A percentile compares a stretch with the other conserved stretches of the same genome.
Conservation (phyloP, 2,113 vertebrate species). For the Phodopus roborovskii region DNA sequence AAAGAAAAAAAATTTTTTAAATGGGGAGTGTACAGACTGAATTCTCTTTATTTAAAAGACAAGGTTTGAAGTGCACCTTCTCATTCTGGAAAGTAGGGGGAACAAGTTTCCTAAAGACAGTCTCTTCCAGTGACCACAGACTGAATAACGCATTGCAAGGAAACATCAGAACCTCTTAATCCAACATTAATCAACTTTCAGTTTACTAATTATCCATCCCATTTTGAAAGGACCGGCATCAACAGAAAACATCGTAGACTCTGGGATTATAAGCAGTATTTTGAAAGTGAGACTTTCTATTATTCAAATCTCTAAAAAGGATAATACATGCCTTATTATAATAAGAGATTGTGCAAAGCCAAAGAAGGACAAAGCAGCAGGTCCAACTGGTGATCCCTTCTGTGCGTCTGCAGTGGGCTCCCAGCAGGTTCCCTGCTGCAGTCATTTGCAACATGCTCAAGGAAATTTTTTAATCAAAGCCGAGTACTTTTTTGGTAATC, state of each 20-base stretch:
- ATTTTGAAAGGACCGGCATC: slow-evolving; percentile 69
- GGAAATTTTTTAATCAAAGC: slow-evolving; percentile 67
- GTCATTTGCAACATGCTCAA: slow-evolving; percentile 63
- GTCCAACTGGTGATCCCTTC: slow-evolving; percentile 68
- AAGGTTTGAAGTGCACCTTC: not conserved
- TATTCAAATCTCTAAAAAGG: slow-evolving; percentile 67
- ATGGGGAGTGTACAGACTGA: not conserved
- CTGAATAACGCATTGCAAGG: slow-evolving; percentile 25
- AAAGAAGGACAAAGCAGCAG: slow-evolving; percentile 70
- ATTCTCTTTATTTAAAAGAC: not conserved
- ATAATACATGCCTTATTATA: slow-evolving; percentile 73
- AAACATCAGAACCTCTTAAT: slow-evolving; percentile 72
- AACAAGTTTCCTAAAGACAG: slow-evolving; percentile 47
- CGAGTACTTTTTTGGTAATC: slow-evolving; percentile 56
- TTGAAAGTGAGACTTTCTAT: slow-evolving; percentile 72
- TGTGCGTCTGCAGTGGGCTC: slow-evolving; percentile 49
- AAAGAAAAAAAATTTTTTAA: slow-evolving; percentile 2
- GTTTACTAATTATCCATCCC: slow-evolving; percentile 63
- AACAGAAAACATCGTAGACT: slow-evolving; percentile 52
- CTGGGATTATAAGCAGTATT: slow-evolving; percentile 58
- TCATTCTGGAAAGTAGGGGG: slow-evolving; percentile 46
- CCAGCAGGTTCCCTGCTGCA: slow-evolving; percentile 31
- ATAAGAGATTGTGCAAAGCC: slow-evolving; percentile 73
- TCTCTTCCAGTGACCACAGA: slow-evolving; percentile 41
- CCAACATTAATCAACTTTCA: slow-evolving; percentile 79